Percentiles rank a stretch among this genome's conserved stretches.
phyloP scores from a whole-genome alignment of 2,797 vertebrate genomes.

The Chaetophractus vellerosus region DNA sequence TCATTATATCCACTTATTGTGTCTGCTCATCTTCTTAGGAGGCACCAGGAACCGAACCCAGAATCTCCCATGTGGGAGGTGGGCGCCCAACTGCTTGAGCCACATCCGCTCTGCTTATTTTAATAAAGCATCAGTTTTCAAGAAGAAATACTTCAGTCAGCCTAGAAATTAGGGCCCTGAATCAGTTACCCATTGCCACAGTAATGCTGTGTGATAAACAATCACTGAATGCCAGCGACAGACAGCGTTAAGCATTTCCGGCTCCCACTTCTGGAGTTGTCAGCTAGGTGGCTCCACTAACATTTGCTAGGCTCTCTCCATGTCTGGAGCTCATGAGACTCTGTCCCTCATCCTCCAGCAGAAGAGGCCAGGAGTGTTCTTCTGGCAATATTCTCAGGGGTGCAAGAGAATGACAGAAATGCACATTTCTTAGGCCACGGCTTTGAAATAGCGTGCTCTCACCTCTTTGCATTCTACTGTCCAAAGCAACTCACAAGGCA shows the following conservation, averaged over 20 bases:
- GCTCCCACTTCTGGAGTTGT: neutral
- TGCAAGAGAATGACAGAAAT: neutral
- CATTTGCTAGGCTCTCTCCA: neutral
- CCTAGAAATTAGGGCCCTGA: neutral
- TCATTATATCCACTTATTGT: too few species aligned
- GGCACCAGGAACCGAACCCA: too few species aligned
- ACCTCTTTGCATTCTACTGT: neutral
- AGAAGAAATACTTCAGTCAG: neutral
- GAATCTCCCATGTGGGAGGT: too few species aligned
- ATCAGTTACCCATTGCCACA: neutral
- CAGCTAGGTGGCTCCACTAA: neutral
- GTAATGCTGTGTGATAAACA: neutral
- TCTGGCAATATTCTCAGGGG: neutral
- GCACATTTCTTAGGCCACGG: neutral
- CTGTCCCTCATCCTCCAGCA: neutral
- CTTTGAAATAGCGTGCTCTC: neutral
- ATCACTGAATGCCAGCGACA: neutral
- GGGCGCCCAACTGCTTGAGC: too few species aligned
- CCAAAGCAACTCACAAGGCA: neutral
- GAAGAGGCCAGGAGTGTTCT: neutral
- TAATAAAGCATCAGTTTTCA: constrained; percentile 45
- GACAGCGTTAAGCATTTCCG: neutral
- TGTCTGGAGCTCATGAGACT: neutral
- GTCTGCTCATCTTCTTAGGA: too few species aligned
- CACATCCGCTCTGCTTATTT: neutral